These are phyloP conservation scores for Phoebastria nigripes DNA, from an alignment of 2,797 vertebrate genomes.

Conservation along the genomic window DNA sequence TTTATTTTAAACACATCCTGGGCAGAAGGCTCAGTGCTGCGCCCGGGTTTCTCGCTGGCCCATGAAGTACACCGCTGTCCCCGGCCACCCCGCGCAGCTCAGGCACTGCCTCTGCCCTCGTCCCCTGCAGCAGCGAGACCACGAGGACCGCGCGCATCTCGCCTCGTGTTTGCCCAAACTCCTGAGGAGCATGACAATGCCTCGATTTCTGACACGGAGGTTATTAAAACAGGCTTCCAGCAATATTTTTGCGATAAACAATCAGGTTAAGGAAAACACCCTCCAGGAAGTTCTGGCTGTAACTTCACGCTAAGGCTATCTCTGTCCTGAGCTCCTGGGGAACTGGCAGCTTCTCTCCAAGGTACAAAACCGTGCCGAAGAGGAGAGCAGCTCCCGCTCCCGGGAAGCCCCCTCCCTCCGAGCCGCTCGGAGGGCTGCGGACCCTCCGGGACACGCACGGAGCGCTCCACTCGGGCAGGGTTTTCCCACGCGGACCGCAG, in stretches of 20 bases:
- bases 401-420: background rate
- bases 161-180: background rate
- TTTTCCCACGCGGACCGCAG: background rate
- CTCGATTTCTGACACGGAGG: background rate
- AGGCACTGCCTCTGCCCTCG: background rate
- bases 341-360: background rate
- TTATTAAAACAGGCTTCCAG: background rate
- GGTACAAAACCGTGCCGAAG: background rate
- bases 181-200: background rate
- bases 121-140: background rate
- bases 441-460: background rate
- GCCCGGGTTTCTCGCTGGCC: rapidly evolving
- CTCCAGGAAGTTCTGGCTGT: constrained; percentile 22
- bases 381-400: background rate
- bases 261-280: background rate
- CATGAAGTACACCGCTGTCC: background rate
- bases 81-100: background rate
- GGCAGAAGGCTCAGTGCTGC: background rate
- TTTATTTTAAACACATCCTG: background rate
- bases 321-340: background rate
- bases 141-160: background rate
- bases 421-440: background rate
- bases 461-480: background rate
- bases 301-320: background rate
- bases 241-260: background rate